Evolutionary conservation across 2,113 vertebrate genomes (phyloP).

Genomic region (Cranoglanis bouderius): DNA sequence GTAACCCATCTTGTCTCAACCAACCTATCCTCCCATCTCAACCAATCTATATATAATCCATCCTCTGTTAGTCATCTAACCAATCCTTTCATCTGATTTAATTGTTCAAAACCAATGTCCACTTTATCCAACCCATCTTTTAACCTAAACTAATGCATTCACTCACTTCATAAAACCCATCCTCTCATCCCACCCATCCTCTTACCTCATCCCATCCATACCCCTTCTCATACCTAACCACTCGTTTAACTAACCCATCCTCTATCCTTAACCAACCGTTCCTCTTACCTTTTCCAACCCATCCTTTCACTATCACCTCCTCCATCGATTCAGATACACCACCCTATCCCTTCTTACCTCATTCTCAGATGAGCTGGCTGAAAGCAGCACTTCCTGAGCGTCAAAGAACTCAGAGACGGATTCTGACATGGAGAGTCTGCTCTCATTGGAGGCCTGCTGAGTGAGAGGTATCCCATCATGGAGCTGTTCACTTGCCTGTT

Average conservation of each 20-base stretch:
- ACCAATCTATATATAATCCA: background rate
- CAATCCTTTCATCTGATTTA: background rate
- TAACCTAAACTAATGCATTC: too few relatives aligned
- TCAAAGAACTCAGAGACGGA: constrained; percentile 99
- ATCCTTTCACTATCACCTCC: background rate
- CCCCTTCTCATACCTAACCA: background rate
- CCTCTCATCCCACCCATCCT: background rate
- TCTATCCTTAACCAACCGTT: background rate
- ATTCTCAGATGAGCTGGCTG: constrained; percentile 96
- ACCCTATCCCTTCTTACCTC: constrained; percentile 75
- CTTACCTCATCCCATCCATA: background rate
- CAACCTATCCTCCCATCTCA: background rate
- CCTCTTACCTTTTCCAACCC: background rate
- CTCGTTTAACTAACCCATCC: background rate
- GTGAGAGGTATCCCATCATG: constrained; percentile 89
- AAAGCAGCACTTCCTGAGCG: constrained; percentile 96
- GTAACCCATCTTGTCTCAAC: background rate
- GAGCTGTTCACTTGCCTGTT: constrained; percentile 84
- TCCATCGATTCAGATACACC: background rate
- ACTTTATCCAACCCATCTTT: background rate
- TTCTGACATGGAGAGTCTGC: constrained; percentile 98
- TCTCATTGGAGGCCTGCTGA: constrained; percentile 95
- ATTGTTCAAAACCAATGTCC: background rate
- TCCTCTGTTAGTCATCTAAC: background rate
- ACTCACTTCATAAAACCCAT: too few relatives aligned